A percentile compares a stretch with the other conserved stretches of the same genome.
These are phyloP conservation scores for Philopotamus ludificatus DNA, from an alignment of 1,140 invertebrate genomes.

Conservation along the genomic window DNA sequence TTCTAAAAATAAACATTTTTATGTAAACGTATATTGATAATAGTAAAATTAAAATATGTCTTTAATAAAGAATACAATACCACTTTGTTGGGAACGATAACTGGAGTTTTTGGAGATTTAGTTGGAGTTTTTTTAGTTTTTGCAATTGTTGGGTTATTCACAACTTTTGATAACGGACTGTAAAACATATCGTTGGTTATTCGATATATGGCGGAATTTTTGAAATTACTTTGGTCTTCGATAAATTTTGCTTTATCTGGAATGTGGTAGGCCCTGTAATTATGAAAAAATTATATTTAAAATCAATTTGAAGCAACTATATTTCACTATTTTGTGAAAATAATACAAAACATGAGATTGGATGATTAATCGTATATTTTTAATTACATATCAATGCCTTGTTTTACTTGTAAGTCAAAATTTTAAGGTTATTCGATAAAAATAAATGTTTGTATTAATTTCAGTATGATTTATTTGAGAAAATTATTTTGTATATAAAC, in stretches of 20 bases:
- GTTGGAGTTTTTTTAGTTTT: background rate
- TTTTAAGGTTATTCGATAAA: background rate
- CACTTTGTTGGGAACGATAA: constrained; percentile 4
- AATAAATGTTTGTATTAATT: background rate
- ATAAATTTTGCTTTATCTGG: constrained; percentile 21
- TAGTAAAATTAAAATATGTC: background rate
- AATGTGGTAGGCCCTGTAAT: constrained; percentile 22
- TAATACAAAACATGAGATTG: background rate
- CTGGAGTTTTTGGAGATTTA: background rate
- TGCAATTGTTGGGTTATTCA: background rate
- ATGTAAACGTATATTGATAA: background rate
- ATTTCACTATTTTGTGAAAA: background rate
- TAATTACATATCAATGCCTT: background rate
- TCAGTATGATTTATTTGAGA: background rate
- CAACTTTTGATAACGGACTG: constrained; percentile 19
- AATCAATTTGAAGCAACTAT: background rate
- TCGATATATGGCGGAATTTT: constrained; percentile 25
- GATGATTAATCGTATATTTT: background rate
- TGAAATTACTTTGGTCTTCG: constrained; percentile 13
- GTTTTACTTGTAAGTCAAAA: background rate
- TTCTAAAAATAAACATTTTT: background rate
- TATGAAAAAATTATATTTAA: constrained; percentile 4
- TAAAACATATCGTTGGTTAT: constrained; percentile 21
- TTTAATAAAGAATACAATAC: background rate
- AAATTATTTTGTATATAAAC: background rate